Base-by-base conservation (phyloP, 2,888 invertebrate genomes). In the Teleogryllus oceanicus region DNA sequence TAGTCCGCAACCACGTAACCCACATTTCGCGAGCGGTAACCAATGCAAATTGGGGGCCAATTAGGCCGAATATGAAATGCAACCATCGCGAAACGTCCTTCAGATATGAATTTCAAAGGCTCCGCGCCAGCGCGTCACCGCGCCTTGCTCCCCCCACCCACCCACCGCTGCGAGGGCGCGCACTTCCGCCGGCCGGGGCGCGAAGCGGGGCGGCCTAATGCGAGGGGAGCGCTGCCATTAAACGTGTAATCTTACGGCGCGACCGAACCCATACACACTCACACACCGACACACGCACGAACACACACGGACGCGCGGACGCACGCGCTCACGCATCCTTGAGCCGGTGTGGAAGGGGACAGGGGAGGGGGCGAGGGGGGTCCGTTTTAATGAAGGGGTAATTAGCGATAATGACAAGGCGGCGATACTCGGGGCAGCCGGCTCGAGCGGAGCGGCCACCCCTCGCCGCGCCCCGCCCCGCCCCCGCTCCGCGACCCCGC, bases 391-490 rank as follows among this genome's bases (percentile, higher is more conserved):
- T 82, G 82, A 82, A 77, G 78, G 76, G 80, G 82, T 81, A 81
- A 82, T 82, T 82, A 82, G 80, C 79, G 75, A 49, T 81, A 82
- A 82, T 82, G 77, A 82, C 80, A 82, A 79, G 80, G 82, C 82
- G 82, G 82, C 21, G 78, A 37, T 62, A 10, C 50, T 62, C 49
- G 49, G 24, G 51, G 75, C 51, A 75, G 77, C 74, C 78, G 51
- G 78, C 78, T n/a, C 76, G 78, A 24, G 49, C 80, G 37, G 37
- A 37, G 37, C 37, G 0, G 37, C 37, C 37, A 37, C 77, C 49
- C 79, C 20, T 12, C 77, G 75, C 74, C 78, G 80, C 78, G 77
- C 78, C 74, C 80, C 80, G 78, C 80, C 79, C 80, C n/a, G n/a
- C n/a, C n/a, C 82, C 80, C 78, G 76, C 75, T 74, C 76, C 62